These are phyloP conservation scores for Scomber colias DNA, from an alignment of 2,113 vertebrate species.

Conservation along the genomic window DNA sequence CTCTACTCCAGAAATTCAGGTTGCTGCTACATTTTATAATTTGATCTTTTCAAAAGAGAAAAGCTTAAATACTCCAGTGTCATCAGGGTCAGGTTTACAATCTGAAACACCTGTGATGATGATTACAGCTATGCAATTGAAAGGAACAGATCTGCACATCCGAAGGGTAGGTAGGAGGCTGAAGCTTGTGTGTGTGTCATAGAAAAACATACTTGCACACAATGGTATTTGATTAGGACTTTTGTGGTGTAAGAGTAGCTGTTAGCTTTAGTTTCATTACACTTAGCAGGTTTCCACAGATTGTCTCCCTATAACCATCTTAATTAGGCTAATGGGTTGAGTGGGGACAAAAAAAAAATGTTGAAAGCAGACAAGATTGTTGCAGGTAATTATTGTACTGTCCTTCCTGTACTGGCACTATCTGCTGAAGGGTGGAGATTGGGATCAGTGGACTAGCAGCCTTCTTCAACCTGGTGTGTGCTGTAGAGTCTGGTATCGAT, in stretches of 20 bases:
- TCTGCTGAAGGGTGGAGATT: slow-evolving; percentile 69
- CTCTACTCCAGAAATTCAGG: slow-evolving; percentile 8
- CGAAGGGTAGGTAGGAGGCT: slow-evolving; percentile 8
- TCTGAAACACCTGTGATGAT: slow-evolving; percentile 41
- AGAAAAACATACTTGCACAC: slow-evolving; percentile 9
- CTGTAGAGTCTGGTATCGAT: slow-evolving; percentile 71
- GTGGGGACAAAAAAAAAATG: slow-evolving; percentile 14
- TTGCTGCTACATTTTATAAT: slow-evolving; percentile 16
- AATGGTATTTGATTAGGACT: slow-evolving; percentile 20
- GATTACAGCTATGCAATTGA: not conserved
- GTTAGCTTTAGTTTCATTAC: slow-evolving; percentile 29
- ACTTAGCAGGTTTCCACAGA: slow-evolving; percentile 47
- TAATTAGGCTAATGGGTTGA: slow-evolving; percentile 75
- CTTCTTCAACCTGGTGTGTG: slow-evolving; percentile 49
- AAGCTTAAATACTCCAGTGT: not conserved
- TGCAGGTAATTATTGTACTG: slow-evolving; percentile 67
- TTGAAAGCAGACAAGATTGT: slow-evolving; percentile 53
- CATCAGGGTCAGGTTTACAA: not conserved
- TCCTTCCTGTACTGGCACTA: slow-evolving; percentile 61
- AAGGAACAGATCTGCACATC: not conserved
- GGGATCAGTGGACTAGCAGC: slow-evolving; percentile 64
- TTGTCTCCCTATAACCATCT: slow-evolving; percentile 58
- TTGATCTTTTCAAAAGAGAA: not conserved
- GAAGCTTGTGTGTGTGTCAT: slow-evolving; percentile 6
- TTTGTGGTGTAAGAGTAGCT: slow-evolving; percentile 13